Evolutionary conservation across 2,888 invertebrate species (phyloP).

Genomic region (Chironomus tentans): DNA sequence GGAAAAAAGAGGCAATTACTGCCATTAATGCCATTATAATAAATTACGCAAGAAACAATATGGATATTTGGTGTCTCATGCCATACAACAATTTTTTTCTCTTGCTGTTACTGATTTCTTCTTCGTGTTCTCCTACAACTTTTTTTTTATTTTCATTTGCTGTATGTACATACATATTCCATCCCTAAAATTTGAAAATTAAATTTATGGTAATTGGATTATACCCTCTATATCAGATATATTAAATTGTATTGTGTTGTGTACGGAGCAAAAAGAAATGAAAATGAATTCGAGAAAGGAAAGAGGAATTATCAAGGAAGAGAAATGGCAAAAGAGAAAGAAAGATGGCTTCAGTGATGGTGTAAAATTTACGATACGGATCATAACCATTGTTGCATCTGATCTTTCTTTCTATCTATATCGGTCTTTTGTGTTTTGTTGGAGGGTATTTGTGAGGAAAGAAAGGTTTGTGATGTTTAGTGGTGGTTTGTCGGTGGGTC

Average conservation of each 20-base stretch:
- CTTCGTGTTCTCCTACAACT: not conserved
- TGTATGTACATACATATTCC: not conserved
- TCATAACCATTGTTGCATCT: conserved; percentile 25
- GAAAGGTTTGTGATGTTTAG: not conserved
- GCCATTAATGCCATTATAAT: conserved; percentile 18
- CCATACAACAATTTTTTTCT: not conserved
- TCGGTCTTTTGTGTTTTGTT: not conserved
- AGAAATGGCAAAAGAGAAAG: not conserved
- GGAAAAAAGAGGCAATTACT: not conserved
- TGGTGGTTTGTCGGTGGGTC: too few relatives aligned
- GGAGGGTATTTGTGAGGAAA: not conserved
- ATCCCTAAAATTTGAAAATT: conserved; percentile 22
- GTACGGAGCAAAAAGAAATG: not conserved
- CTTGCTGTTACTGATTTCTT: too few relatives aligned
- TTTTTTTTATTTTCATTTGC: too few relatives aligned
- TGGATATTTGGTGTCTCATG: conserved; percentile 1
- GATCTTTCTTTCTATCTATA: not conserved
- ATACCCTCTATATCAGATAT: not conserved
- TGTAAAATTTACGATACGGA: conserved; percentile 18
- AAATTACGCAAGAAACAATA: conserved; percentile 18
- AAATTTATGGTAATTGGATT: conserved; percentile 27
- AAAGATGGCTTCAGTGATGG: conserved; percentile 8
- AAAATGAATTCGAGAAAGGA: not conserved
- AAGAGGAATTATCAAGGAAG: not conserved
- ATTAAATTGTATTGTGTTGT: not conserved